Percentiles rank a stretch among this genome's conserved stretches.
These are phyloP conservation scores for Squalus acanthias DNA, from an alignment of 2,797 vertebrate species.

Conservation along the genomic window DNA sequence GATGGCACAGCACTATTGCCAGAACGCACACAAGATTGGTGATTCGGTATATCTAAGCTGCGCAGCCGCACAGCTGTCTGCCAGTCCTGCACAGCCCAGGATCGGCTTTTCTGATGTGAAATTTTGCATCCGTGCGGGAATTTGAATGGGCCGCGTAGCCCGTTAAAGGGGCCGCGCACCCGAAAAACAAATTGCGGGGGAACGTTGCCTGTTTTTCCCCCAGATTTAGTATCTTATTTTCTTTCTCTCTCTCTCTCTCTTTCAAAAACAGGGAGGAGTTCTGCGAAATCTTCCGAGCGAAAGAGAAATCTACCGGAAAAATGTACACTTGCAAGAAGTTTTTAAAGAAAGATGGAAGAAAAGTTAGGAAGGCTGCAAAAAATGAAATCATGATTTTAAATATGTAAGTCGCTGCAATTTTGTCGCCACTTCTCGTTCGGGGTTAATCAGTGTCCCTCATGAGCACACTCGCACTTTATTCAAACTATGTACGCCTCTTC, in stretches of 20 bases:
- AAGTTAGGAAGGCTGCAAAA: constrained; percentile 92
- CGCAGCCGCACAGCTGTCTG: no score
- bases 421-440: no score
- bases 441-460: not conserved
- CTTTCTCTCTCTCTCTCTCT: not conserved
- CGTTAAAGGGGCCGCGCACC: no score
- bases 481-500: not conserved
- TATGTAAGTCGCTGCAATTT: constrained; percentile 69
- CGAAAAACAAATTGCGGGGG: no score
- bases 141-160: no score
- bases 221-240: not conserved
- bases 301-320: constrained; percentile 87
- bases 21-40: no score
- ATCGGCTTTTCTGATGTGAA: no score
- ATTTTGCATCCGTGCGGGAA: no score
- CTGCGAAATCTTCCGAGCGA: constrained; percentile 95
- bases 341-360: constrained; percentile 89
- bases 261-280: constrained; percentile 79
- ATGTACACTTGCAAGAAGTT: constrained; percentile 97
- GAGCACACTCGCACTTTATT: not conserved
- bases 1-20: no score
- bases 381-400: constrained; percentile 95
- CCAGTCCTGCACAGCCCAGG: no score
- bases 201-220: no score
- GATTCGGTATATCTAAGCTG: no score